phyloP scores from a whole-genome alignment of 2,113 vertebrate genomes.

The Poeciliopsis retropinna region DNA sequence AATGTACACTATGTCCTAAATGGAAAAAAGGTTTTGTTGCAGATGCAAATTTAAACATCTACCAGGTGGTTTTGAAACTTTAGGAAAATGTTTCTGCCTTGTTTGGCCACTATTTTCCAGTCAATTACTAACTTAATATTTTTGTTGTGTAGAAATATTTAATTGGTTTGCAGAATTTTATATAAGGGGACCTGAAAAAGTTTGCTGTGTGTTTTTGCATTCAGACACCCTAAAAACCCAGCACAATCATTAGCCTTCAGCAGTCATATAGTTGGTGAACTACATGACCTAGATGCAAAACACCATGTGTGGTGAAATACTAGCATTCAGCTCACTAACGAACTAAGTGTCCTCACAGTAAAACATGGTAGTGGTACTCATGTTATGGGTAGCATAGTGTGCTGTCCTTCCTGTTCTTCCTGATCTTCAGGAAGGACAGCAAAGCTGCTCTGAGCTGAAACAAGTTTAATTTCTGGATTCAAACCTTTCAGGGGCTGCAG shows the following conservation, averaged over 20 bases:
- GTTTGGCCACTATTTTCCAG: background rate
- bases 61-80: background rate
- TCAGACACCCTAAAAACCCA: no score
- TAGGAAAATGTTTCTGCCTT: background rate
- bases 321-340: no score
- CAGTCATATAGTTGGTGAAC: no score
- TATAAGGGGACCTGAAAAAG: background rate
- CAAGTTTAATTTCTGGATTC: background rate
- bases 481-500: background rate
- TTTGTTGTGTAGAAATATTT: background rate
- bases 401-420: background rate
- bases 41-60: slow-evolving; percentile 1
- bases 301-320: no score
- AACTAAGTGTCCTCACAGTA: background rate
- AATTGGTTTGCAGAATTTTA: background rate
- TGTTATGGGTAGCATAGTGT: background rate
- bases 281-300: no score
- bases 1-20: background rate
- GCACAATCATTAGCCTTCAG: no score
- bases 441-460: background rate
- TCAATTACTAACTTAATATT: background rate
- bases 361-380: background rate
- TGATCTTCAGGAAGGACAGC: background rate
- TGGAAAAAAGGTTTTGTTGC: slow-evolving; percentile 12
- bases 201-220: background rate